Evolutionary conservation across 92 coral and sea anemone genomes (phyloP).

Genomic region (Parazoanthus atlanticus): DNA sequence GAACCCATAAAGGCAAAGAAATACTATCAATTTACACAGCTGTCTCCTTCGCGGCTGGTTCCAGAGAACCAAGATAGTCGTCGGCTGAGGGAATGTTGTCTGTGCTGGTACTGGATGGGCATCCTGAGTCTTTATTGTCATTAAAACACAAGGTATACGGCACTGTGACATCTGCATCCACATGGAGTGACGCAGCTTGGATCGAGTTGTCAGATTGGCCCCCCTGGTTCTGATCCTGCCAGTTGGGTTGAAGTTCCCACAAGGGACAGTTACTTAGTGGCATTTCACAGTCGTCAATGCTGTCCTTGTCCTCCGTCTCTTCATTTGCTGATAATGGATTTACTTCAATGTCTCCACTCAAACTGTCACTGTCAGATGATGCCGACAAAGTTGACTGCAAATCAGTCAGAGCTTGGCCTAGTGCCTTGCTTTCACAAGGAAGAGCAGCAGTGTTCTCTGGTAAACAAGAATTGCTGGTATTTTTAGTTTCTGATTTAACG

Average conservation of each 20-base stretch:
- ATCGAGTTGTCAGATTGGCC: not conserved
- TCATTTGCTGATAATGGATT: constrained; percentile 9
- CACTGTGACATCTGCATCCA: not conserved
- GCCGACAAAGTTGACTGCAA: constrained; percentile 36
- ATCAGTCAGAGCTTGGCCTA: constrained; percentile 31
- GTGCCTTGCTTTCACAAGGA: not conserved
- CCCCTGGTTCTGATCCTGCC: constrained; percentile 3
- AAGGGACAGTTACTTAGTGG: constrained; percentile 4
- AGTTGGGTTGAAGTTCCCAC: constrained; percentile 33
- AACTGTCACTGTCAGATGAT: constrained; percentile 28
- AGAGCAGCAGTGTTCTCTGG: not conserved
- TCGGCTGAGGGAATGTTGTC: constrained; percentile 43
- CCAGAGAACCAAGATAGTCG: not conserved
- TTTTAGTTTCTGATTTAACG: not conserved
- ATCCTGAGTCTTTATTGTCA: constrained; percentile 64
- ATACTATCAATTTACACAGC: not conserved
- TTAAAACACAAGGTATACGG: constrained; percentile 24
- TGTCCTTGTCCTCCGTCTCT: not conserved
- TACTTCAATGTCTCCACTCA: constrained; percentile 11
- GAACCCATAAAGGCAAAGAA: too few species aligned
- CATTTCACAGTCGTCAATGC: not conserved
- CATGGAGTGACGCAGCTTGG: not conserved
- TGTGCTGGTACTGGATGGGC: constrained; percentile 55
- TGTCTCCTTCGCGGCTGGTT: constrained; percentile 6
- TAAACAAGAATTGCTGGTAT: constrained; percentile 1